Evolutionary conservation across 2,797 vertebrate genomes (phyloP).

Genomic region (Rhincodon typus): DNA sequence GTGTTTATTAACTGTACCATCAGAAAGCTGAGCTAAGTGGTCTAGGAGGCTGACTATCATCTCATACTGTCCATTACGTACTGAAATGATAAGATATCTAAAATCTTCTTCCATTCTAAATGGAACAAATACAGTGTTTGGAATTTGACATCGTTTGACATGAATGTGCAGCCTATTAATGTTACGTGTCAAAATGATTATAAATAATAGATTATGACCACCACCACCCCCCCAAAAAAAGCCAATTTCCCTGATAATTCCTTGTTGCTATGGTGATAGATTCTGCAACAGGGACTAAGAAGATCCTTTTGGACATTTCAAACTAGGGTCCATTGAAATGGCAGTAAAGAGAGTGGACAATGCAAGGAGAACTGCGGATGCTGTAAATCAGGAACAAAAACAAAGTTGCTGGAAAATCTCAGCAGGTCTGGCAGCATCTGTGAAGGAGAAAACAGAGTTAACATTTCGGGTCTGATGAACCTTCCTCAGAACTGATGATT

Average conservation of each 20-base stretch:
- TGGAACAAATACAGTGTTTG: not conserved
- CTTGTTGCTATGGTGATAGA: not conserved
- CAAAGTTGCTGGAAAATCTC: too few relatives aligned
- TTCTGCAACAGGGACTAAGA: not conserved
- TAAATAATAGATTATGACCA: not conserved
- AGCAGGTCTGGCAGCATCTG: too few relatives aligned
- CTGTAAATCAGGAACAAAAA: too few relatives aligned
- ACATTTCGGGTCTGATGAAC: too few relatives aligned
- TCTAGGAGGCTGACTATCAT: not conserved
- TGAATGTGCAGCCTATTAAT: not conserved
- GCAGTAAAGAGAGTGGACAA: not conserved
- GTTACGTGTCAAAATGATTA: not conserved
- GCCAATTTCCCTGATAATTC: not conserved
- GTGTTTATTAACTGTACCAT: not conserved
- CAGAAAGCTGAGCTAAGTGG: not conserved
- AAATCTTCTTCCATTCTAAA: not conserved
- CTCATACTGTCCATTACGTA: not conserved
- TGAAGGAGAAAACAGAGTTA: too few relatives aligned
- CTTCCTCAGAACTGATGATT: not conserved
- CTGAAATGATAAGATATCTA: not conserved
- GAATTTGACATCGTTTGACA: not conserved
- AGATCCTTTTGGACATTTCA: not conserved
- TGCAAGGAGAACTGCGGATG: not conserved
- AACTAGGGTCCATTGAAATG: not conserved
- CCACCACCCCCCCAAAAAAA: not conserved